These are phyloP conservation scores for Corythaixoides concolor DNA, from an alignment of 2,113 vertebrate genomes.

Conservation along the genomic window DNA sequence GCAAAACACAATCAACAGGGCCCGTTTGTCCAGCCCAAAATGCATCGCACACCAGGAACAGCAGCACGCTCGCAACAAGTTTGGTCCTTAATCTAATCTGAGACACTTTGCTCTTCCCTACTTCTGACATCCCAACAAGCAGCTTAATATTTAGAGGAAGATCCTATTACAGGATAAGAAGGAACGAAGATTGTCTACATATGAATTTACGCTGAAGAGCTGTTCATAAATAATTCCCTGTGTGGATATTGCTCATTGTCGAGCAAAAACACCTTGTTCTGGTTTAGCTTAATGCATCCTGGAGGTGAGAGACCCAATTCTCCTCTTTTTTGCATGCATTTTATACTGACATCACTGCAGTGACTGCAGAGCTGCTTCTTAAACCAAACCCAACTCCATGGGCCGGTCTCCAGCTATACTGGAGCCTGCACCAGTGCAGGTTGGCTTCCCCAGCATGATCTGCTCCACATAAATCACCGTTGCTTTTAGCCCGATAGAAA, in stretches of 20 bases:
- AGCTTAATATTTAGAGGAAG: neutral
- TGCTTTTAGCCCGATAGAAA: constrained; percentile 12
- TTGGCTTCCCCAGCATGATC: neutral
- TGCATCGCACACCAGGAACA: neutral
- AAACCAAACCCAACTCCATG: neutral
- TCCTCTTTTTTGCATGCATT: neutral
- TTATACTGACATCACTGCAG: neutral
- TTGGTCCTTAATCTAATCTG: neutral
- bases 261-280: neutral
- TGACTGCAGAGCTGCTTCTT: neutral
- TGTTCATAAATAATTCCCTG: neutral
- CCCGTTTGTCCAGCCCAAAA: neutral
- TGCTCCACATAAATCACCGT: constrained; percentile 17
- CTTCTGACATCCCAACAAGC: neutral
- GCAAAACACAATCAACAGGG: neutral
- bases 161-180: neutral
- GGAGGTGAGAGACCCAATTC: neutral
- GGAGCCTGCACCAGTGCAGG: neutral
- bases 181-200: neutral
- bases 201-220: neutral
- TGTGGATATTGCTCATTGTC: neutral
- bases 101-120: neutral
- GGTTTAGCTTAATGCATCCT: neutral
- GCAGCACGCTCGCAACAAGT: neutral
- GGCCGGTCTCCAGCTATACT: accelerated